phyloP scores from a whole-genome alignment of 2,113 vertebrate genomes.

The Oreochromis spilurus region DNA sequence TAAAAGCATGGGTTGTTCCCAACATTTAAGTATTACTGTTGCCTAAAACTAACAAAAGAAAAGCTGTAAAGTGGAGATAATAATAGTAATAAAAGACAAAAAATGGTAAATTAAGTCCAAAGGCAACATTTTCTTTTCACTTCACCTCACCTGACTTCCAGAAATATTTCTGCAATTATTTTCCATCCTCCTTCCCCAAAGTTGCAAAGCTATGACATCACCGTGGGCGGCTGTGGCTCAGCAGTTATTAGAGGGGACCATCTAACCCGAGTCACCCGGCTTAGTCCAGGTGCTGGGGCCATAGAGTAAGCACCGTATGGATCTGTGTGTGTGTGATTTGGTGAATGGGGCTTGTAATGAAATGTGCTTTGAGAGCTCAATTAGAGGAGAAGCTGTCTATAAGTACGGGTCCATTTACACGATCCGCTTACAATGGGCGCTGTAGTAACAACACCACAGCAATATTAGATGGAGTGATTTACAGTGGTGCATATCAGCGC shows the following conservation, averaged over 20 bases:
- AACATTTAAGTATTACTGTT: background rate
- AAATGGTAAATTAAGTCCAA: background rate
- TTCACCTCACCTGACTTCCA: background rate
- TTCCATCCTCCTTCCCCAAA: background rate
- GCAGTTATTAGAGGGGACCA: background rate
- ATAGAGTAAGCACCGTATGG: background rate
- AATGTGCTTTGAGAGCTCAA: background rate
- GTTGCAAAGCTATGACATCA: background rate
- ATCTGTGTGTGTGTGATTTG: background rate
- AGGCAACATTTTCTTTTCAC: background rate
- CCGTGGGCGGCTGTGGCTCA: background rate
- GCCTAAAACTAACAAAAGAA: background rate
- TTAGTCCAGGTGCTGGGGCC: background rate
- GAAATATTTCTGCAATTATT: background rate
- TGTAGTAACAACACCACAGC: background rate
- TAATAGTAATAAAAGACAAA: background rate
- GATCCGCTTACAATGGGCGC: background rate
- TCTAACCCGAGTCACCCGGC: background rate
- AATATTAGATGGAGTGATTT: background rate
- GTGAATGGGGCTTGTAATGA: background rate
- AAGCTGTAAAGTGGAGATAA: background rate
- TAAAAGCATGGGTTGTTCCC: background rate
- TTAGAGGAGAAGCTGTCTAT: background rate
- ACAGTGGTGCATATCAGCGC: background rate
- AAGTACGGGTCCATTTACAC: background rate